These are phyloP conservation scores for Empidonax traillii DNA, from an alignment of 2,113 vertebrate species.

Conservation along the genomic window DNA sequence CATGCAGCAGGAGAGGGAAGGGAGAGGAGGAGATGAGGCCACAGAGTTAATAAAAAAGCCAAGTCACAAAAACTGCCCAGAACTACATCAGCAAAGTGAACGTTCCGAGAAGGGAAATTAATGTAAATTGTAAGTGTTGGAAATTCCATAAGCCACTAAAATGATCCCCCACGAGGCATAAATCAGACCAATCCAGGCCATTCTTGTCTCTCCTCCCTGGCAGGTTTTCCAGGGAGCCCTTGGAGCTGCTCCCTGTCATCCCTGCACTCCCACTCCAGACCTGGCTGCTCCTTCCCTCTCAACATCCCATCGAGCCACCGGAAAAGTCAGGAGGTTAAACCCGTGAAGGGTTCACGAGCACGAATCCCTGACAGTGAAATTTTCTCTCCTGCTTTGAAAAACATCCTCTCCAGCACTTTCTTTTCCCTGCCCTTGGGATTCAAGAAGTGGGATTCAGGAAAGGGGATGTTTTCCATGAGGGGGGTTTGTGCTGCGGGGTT, in stretches of 20 bases:
- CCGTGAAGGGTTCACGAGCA: neutral
- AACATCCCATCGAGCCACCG: neutral
- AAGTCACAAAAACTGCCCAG: neutral
- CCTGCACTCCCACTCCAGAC: neutral
- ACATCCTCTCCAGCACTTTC: neutral
- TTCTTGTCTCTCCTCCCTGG: neutral
- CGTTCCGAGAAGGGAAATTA: neutral
- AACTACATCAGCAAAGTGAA: neutral
- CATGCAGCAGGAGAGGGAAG: neutral
- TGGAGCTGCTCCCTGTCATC: neutral
- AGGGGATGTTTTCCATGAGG: neutral
- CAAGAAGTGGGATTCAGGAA: neutral
- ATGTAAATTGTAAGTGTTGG: neutral
- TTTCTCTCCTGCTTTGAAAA: neutral
- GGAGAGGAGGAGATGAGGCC: neutral
- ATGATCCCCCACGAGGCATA: neutral
- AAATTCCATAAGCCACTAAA: neutral
- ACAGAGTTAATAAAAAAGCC: neutral
- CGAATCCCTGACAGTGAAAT: accelerated
- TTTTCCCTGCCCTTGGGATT: neutral
- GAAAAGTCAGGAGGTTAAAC: neutral
- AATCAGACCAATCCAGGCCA: neutral
- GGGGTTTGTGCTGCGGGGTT: neutral
- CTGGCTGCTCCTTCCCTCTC: neutral
- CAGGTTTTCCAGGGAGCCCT: neutral